phyloP scores from a whole-genome alignment of 2,797 vertebrate genomes.

The Lindbergichthys nudifrons region DNA sequence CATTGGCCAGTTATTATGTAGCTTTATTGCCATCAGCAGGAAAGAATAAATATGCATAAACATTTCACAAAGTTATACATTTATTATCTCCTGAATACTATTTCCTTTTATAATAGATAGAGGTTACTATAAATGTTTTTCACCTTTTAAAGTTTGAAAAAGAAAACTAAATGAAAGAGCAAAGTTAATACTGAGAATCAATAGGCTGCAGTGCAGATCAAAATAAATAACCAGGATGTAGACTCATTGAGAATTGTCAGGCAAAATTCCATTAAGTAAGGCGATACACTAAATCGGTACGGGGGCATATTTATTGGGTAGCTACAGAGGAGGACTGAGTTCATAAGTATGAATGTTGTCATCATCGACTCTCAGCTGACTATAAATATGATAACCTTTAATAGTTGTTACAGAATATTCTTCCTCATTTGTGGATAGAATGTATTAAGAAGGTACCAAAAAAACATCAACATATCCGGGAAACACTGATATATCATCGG shows the following conservation, averaged over 20 bases:
- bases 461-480: not conserved
- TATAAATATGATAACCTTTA: conserved; percentile 1
- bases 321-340: not conserved
- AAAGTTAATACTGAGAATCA: conserved; percentile 17
- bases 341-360: conserved; percentile 3
- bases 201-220: not conserved
- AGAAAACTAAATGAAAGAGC: not conserved
- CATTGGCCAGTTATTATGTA: not conserved
- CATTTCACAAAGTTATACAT: not conserved
- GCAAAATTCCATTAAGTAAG: conserved; percentile 1
- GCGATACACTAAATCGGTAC: not conserved
- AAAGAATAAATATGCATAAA: not conserved
- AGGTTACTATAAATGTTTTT: not conserved
- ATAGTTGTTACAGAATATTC: not conserved
- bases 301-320: not conserved
- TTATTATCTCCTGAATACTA: not conserved
- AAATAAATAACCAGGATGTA: not conserved
- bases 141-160: not conserved
- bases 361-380: not conserved
- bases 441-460: not conserved
- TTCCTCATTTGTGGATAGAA: not conserved
- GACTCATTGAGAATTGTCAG: conserved; percentile 17
- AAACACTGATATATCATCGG: not conserved
- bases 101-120: not conserved
- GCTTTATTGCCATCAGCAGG: not conserved